Percentiles rank a stretch among this genome's conserved stretches.
Conservation (phyloP, 1,140 invertebrate genomes). For the Andricus grossulariae region DNA sequence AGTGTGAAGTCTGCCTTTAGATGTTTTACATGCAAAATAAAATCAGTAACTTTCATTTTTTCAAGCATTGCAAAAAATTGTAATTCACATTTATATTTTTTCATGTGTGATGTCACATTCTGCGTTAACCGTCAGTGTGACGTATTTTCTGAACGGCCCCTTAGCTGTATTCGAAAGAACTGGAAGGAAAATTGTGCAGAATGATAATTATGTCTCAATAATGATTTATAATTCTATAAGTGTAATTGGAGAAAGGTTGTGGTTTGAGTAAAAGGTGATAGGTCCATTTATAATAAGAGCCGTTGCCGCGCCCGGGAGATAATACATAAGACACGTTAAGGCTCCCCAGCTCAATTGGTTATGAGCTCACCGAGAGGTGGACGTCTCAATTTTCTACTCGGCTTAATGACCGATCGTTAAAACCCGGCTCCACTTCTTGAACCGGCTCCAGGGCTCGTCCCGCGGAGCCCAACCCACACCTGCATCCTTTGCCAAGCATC, state of each 20-base stretch:
- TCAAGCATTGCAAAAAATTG: no score
- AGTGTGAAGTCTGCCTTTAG: no score
- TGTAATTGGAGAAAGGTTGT: conserved; percentile 1
- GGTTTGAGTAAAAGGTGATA: conserved; percentile 7
- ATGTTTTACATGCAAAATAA: no score
- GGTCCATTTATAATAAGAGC: conserved; percentile 22
- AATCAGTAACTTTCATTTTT: no score
- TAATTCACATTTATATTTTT: no score
- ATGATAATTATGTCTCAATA: neutral
- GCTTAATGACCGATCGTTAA: conserved; percentile 72
- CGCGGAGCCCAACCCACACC: conserved; percentile 37
- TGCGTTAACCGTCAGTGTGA: no score
- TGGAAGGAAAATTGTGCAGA: neutral
- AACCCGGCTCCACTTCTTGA: conserved; percentile 60
- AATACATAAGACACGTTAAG: conserved; percentile 66
- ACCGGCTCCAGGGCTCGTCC: conserved; percentile 60
- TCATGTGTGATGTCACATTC: no score
- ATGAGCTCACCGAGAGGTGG: conserved; percentile 61
- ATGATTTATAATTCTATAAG: conserved; percentile 13
- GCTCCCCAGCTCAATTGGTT: conserved; percentile 61
- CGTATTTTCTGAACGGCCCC: no score
- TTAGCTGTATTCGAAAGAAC: no score
- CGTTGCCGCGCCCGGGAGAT: conserved; percentile 56
- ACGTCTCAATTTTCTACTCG: conserved; percentile 71
- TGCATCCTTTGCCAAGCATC: conserved; percentile 46